These are phyloP conservation scores for Taxidea taxus DNA, from an alignment of 2,113 vertebrate species.

Conservation along the genomic window DNA sequence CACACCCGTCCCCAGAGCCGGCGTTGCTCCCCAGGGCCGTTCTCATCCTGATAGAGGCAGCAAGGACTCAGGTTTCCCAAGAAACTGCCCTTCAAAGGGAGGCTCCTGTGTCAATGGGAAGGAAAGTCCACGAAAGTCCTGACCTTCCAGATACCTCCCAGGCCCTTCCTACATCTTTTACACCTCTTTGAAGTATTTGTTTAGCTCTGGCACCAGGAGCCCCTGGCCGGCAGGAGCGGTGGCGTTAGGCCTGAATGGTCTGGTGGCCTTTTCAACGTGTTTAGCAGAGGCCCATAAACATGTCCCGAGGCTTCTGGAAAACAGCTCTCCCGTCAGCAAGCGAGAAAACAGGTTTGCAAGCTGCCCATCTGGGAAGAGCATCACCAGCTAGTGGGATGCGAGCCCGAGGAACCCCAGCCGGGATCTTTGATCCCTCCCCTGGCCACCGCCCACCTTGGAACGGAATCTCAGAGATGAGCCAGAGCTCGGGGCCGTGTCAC, in stretches of 20 bases:
- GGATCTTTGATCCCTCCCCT: neutral
- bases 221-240: neutral
- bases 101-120: neutral
- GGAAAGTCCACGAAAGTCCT: fast-evolving
- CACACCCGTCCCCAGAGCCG: fast-evolving
- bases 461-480: neutral
- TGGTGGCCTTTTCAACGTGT: neutral
- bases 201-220: neutral
- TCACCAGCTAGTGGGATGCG: fast-evolving
- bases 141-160: neutral
- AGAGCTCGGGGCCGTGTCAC: neutral
- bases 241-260: constrained; percentile 1
- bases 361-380: neutral
- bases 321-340: neutral
- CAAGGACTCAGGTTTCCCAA: neutral
- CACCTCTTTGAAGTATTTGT: fast-evolving
- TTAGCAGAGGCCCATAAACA: neutral
- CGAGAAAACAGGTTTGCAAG: neutral
- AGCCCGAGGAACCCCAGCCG: neutral
- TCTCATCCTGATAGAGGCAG: neutral
- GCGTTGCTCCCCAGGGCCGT: fast-evolving
- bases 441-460: neutral
- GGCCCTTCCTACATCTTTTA: neutral
- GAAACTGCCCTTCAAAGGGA: neutral
- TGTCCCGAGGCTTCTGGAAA: neutral